Conservation (phyloP, 2,113 vertebrate genomes). For the human region GRCh38 chr7:114009001-114009500, state of each 20-base stretch:
- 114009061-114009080: not conserved
- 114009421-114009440: not conserved
- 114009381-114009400: not conserved
- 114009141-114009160: too few species aligned
- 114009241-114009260: not conserved
- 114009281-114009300: not conserved
- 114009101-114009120: too few species aligned
- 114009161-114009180: too few species aligned
- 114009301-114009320: not conserved
- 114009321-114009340: not conserved
- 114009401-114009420: not conserved
- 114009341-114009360: not conserved
- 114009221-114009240: not conserved
- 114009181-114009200: not conserved
- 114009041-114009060: not conserved
- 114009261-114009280: not conserved
- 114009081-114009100: too few species aligned
- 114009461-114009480: not conserved
- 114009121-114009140: too few species aligned
- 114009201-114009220: not conserved
- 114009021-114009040: not conserved
- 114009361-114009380: not conserved
- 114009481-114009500: not conserved
- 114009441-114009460: not conserved
- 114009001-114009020: not conserved